Conservation (phyloP, 2,888 invertebrate genomes). For the Lysandra bellargus region DNA sequence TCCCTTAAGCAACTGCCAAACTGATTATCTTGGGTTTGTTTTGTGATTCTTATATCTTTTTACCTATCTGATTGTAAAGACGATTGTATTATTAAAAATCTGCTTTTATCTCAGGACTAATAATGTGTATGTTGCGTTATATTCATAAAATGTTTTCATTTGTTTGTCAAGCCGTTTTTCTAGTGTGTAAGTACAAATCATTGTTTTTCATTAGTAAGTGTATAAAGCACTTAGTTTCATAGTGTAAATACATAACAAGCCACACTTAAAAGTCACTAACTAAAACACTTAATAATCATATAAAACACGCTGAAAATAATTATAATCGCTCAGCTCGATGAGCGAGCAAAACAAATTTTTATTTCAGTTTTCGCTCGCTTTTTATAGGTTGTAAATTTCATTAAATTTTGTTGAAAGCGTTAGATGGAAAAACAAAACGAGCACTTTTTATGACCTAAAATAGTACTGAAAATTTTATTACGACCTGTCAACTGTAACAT, state of each 20-base stretch:
- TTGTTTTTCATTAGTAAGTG: no score
- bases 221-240: no score
- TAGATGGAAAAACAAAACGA: not conserved
- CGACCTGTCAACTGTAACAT: not conserved
- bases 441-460: slow-evolving; percentile 2
- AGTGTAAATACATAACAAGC: no score
- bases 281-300: no score
- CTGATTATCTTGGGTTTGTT: not conserved
- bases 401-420: slow-evolving; percentile 10
- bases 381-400: slow-evolving; percentile 17
- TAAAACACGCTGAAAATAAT: not conserved
- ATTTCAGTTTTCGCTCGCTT: not conserved
- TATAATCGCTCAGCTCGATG: not conserved
- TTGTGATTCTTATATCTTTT: not conserved
- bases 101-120: no score
- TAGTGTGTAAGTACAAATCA: no score
- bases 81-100: no score
- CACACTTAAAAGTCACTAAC: no score
- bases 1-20: not conserved
- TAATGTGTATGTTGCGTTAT: no score
- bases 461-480: not conserved
- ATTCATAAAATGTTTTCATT: no score
- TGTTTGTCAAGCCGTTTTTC: no score
- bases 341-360: not conserved
- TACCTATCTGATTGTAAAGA: not conserved